Conservation (phyloP, 2,888 invertebrate species). For the Chesias legatella region DNA sequence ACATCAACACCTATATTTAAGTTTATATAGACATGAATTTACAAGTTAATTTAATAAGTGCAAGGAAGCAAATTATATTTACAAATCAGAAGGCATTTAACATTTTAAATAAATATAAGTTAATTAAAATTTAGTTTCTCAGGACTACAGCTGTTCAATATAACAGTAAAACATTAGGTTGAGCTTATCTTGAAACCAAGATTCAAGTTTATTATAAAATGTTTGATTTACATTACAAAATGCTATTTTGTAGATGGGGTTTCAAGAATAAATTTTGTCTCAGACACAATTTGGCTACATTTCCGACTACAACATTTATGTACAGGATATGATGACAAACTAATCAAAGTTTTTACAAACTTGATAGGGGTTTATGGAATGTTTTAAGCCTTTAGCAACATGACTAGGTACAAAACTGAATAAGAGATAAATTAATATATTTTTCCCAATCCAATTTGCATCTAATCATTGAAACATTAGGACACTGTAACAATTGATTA, state of each 20-base stretch:
- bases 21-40: constrained; percentile 59
- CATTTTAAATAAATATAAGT: constrained; percentile 20
- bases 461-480: constrained; percentile 57
- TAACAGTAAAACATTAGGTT: constrained; percentile 17
- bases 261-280: constrained; percentile 5
- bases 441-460: constrained; percentile 45
- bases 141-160: background rate
- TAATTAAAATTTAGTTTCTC: constrained; percentile 22
- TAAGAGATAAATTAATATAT: constrained; percentile 16
- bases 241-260: constrained; percentile 13
- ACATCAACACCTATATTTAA: constrained; percentile 58
- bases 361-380: constrained; percentile 71
- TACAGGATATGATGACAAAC: constrained; percentile 43
- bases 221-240: constrained; percentile 15
- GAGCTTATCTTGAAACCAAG: constrained; percentile 5
- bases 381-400: constrained; percentile 65
- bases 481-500: constrained; percentile 49
- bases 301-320: constrained; percentile 16
- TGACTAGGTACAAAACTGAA: constrained; percentile 58
- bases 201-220: constrained; percentile 1
- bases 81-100: constrained; percentile 47
- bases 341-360: constrained; percentile 62
- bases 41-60: constrained; percentile 55
- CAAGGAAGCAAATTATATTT: constrained; percentile 73
- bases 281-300: constrained; percentile 8